Percentiles rank a stretch among this genome's conserved stretches.
phyloP scores from a whole-genome alignment of 1,140 invertebrate species.

The Sycophila sp. region DNA sequence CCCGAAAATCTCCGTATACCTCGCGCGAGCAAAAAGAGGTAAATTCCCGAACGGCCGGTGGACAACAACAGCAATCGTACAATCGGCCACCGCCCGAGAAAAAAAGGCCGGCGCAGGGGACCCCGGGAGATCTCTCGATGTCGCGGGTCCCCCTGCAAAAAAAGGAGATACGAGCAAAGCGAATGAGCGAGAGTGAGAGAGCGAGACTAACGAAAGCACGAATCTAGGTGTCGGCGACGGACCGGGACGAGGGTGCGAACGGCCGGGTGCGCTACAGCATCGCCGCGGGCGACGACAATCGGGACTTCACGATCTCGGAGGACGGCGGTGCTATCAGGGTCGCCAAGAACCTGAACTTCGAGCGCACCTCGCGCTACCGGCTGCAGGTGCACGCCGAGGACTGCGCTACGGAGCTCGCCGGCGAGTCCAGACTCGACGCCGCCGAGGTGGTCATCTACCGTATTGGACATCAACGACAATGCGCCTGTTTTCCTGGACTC shows the following conservation, averaged over 20 bases:
- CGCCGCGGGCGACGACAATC: conserved; percentile 87
- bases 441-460: conserved; percentile 75
- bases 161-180: no score
- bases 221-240: conserved; percentile 88
- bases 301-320: conserved; percentile 90
- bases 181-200: neutral
- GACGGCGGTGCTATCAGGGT: conserved; percentile 89
- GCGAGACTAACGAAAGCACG: neutral
- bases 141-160: neutral
- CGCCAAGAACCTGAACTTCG: conserved; percentile 91
- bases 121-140: neutral
- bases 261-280: conserved; percentile 89
- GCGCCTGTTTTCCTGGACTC: conserved; percentile 91
- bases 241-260: conserved; percentile 89
- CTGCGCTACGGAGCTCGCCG: conserved; percentile 76
- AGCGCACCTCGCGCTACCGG: conserved; percentile 84
- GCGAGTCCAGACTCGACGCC: conserved; percentile 63
- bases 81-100: conserved; percentile 12
- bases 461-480: conserved; percentile 96
- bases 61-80: conserved; percentile 26
- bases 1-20: no score
- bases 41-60: neutral
- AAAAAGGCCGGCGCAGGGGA: neutral
- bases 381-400: conserved; percentile 90
- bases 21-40: neutral